Base-by-base conservation (phyloP, 2,888 invertebrate species). In the Suillia variegata region DNA sequence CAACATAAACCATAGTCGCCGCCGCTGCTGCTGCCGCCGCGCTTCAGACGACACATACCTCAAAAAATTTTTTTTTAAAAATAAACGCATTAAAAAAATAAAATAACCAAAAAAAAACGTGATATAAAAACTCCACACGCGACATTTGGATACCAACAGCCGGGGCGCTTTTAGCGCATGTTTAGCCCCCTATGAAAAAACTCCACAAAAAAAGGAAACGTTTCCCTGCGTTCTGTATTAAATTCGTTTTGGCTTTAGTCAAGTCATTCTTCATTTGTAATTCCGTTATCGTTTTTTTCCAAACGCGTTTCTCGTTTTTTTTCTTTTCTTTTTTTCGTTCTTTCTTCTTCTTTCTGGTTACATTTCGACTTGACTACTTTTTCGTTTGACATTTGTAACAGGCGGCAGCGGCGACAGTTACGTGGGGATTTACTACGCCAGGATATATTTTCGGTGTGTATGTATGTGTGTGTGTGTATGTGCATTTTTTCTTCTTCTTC, bases 181-280 rank as follows among this genome's bases (percentile, higher is more conserved):
- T n/a, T n/a, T n/a, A 45, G 45, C 45, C 8, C 42, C n/a, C n/a
- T 13, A 5, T 33, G 21, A 34, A 20, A 20, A 72, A 72, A 69
- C 67, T 63, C 66, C 57, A 59, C 61, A 59, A 56, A 60, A 53
- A 59, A 58, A 61, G 55, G 54, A 57, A 61, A 61, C 61, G 62
- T 63, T 48, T 5, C 48, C n/a, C 24, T 13, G 17, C 45, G 17
- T 45, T n/a, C 53, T 53, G 45, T 58, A 58, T 31, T 58, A 60
- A 63, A 62, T 63, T 69, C 68, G 63, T 67, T 65, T 70, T 62
- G 66, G 62, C 54, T 66, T 34, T 47, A 59, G 58, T 24, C 59
- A 49, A 68, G 70, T 71, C 69, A 71, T 68, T 64, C 67, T 70
- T 70, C 67, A 67, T 67, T 72, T 70, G 70, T 66, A 67, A 72